Evolutionary conservation across 2,888 invertebrate genomes (phyloP).

Genomic region (Drosophila eohydei): DNA sequence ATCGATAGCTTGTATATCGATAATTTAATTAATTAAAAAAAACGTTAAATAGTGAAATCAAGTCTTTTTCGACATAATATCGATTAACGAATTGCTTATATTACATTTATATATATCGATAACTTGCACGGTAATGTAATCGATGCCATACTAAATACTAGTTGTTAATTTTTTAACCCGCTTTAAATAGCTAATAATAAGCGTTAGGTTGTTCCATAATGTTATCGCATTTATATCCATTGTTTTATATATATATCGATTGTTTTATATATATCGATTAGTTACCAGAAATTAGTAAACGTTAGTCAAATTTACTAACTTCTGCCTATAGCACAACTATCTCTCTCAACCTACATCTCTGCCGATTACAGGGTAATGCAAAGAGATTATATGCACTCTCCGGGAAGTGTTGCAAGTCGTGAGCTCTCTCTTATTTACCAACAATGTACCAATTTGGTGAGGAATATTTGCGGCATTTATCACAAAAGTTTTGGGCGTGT

Average conservation of each 20-base stretch:
- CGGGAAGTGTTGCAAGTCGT: constrained; percentile 21
- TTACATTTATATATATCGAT: too few species aligned
- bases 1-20: too few species aligned
- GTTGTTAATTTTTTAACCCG: neutral
- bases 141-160: neutral
- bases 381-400: constrained; percentile 25
- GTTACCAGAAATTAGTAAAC: too few species aligned
- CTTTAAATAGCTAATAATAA: neutral
- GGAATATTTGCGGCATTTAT: constrained; percentile 14
- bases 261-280: neutral
- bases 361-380: neutral
- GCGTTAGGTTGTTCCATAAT: neutral
- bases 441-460: constrained; percentile 22
- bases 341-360: too few species aligned
- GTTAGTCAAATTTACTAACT: too few species aligned
- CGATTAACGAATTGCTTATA: too few species aligned
- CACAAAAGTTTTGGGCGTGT: constrained; percentile 8
- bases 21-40: too few species aligned
- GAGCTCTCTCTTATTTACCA: constrained; percentile 11
- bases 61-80: too few species aligned
- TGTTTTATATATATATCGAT: neutral
- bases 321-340: too few species aligned
- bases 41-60: too few species aligned
- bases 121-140: too few species aligned
- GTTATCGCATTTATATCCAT: too few species aligned